Evolutionary conservation across 2,888 invertebrate genomes (phyloP).

Genomic region (Sphinx pinastri): DNA sequence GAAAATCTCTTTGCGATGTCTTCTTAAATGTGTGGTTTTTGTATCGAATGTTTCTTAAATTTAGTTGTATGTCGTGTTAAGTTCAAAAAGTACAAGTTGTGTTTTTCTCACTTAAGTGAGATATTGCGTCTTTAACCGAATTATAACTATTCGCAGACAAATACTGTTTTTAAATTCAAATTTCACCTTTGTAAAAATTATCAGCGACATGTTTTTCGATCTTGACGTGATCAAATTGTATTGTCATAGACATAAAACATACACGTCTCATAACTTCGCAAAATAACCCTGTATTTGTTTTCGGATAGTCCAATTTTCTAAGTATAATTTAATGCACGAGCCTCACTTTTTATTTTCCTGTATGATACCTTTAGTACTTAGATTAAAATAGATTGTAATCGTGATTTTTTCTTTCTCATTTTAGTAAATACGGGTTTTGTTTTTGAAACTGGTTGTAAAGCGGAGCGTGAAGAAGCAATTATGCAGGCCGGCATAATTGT

Average conservation of each 20-base stretch:
- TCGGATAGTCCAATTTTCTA: conserved; percentile 20
- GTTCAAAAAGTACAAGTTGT: background rate
- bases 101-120: conserved; percentile 5
- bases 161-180: background rate
- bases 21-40: conserved; percentile 1
- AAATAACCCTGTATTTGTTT: background rate
- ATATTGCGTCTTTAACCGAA: conserved; percentile 10
- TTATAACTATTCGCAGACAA: background rate
- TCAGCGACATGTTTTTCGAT: background rate
- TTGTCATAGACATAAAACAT: background rate
- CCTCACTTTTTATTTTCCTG: conserved; percentile 50
- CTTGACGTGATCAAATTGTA: background rate
- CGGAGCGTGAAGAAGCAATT: too few species aligned
- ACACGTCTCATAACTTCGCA: background rate
- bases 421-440: conserved; percentile 39
- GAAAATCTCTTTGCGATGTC: background rate
- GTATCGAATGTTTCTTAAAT: background rate
- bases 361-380: conserved; percentile 39
- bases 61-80: background rate
- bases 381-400: conserved; percentile 35
- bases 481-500: too few species aligned
- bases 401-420: conserved; percentile 34
- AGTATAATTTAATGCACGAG: conserved; percentile 44
- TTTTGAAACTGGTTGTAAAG: conserved; percentile 28
- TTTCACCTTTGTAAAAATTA: background rate